Percentiles rank a stretch among this genome's conserved stretches.
phyloP scores from a whole-genome alignment of 2,113 vertebrate genomes.

The Oreochromis niloticus region DNA sequence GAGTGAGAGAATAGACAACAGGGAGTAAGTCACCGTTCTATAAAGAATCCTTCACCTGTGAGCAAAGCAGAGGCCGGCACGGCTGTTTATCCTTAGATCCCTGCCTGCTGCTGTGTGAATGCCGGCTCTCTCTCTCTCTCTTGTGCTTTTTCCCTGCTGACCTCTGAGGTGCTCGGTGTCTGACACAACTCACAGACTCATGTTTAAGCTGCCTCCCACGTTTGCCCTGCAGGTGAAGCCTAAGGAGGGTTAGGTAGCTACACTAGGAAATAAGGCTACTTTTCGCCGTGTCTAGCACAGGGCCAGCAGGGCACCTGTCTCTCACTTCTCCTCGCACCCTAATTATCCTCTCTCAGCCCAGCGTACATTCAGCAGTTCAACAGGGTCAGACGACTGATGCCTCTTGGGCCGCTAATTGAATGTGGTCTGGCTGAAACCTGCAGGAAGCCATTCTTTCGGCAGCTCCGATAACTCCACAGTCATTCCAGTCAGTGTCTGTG shows the following conservation, averaged over 20 bases:
- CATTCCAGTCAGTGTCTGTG: slow-evolving; percentile 13
- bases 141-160: slow-evolving; percentile 24
- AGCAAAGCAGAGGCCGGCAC: neutral
- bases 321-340: slow-evolving; percentile 65
- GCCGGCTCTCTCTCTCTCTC: neutral
- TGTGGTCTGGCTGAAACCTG: slow-evolving; percentile 12
- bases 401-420: slow-evolving; percentile 59
- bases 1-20: neutral
- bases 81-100: slow-evolving; percentile 31
- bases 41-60: neutral
- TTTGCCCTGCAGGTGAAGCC: slow-evolving; percentile 58
- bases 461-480: slow-evolving; percentile 5
- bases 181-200: slow-evolving; percentile 49
- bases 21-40: neutral
- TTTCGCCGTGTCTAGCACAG: slow-evolving; percentile 12
- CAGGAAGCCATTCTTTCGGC: slow-evolving; percentile 5
- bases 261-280: slow-evolving; percentile 43
- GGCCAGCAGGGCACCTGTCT: slow-evolving; percentile 58
- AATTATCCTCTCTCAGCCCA: slow-evolving; percentile 64
- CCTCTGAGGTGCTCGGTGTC: slow-evolving; percentile 17
- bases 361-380: slow-evolving; percentile 48
- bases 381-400: slow-evolving; percentile 54
- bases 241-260: slow-evolving; percentile 48
- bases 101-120: neutral
- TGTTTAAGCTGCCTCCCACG: slow-evolving; percentile 63